Evolutionary conservation across 1,140 invertebrate genomes (phyloP).

Genomic region (Ptiloglossa arizonensis): DNA sequence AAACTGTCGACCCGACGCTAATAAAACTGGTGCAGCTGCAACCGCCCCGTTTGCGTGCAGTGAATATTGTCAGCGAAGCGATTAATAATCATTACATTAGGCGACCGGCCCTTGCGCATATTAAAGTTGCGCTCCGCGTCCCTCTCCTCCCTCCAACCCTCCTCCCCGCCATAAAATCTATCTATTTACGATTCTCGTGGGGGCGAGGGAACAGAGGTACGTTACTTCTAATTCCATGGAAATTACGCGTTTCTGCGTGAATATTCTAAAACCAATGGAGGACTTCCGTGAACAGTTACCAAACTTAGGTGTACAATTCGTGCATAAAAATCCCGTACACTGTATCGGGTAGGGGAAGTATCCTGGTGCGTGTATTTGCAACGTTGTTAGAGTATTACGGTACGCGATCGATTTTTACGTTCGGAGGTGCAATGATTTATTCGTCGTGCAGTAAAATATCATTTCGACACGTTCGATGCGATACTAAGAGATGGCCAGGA

Average conservation of each 20-base stretch:
- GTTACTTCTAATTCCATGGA: conserved; percentile 42
- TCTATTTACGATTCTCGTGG: conserved; percentile 49
- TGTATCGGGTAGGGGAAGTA: no score
- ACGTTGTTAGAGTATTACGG: no score
- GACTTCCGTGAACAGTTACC: no score
- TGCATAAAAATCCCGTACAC: no score
- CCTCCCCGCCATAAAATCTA: conserved; percentile 62
- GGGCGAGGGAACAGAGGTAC: conserved; percentile 6
- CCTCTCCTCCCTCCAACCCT: no score
- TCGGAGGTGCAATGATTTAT: no score
- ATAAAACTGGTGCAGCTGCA: conserved; percentile 66
- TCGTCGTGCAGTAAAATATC: no score
- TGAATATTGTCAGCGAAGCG: conserved; percentile 61
- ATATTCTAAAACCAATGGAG: conserved; percentile 28
- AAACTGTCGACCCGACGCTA: conserved; percentile 53
- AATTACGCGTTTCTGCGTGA: neutral
- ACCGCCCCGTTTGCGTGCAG: conserved; percentile 39
- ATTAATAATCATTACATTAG: conserved; percentile 68
- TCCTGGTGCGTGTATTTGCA: no score
- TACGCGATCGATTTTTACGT: no score
- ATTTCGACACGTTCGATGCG: no score
- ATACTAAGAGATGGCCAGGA: no score
- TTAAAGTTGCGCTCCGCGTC: conserved; percentile 38
- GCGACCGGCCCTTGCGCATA: conserved; percentile 43
- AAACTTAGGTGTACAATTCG: no score